These are phyloP conservation scores for Musca vetustissima DNA, from an alignment of 1,140 invertebrate genomes.

Conservation along the genomic window DNA sequence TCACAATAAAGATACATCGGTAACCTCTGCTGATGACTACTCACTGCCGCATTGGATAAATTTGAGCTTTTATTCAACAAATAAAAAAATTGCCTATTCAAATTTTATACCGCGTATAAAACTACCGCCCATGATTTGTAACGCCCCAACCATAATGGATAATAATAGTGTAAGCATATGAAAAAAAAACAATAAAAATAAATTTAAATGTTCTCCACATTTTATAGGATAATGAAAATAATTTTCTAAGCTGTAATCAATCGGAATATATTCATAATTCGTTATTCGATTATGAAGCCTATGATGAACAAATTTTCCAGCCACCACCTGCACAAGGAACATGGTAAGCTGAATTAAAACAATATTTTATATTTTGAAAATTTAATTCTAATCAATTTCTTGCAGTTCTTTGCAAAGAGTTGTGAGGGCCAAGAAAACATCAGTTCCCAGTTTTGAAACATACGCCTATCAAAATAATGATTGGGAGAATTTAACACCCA, in stretches of 20 bases:
- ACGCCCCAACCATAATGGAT: conserved; percentile 23
- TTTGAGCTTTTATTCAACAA: conserved; percentile 93
- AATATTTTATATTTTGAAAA: background rate
- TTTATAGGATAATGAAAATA: conserved; percentile 64
- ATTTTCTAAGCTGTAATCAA: conserved; percentile 51
- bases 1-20: conserved; percentile 84
- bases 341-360: conserved; percentile 54
- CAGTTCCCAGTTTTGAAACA: conserved; percentile 66
- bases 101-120: conserved; percentile 94
- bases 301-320: conserved; percentile 92
- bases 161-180: conserved; percentile 9
- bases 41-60: conserved; percentile 99
- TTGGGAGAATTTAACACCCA: conserved; percentile 62
- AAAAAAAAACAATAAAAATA: background rate
- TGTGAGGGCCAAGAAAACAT: conserved; percentile 68
- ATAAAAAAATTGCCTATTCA: conserved; percentile 88
- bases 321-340: conserved; percentile 69
- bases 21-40: conserved; percentile 88
- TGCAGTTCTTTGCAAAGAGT: conserved; percentile 63
- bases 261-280: conserved; percentile 75
- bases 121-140: conserved; percentile 65
- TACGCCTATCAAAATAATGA: conserved; percentile 41
- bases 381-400: background rate
- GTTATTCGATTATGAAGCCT: conserved; percentile 93
- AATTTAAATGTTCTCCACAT: too few species aligned